These are phyloP conservation scores for Lichenostomus cassidix DNA, from an alignment of 2,113 vertebrate species.

Conservation along the genomic window DNA sequence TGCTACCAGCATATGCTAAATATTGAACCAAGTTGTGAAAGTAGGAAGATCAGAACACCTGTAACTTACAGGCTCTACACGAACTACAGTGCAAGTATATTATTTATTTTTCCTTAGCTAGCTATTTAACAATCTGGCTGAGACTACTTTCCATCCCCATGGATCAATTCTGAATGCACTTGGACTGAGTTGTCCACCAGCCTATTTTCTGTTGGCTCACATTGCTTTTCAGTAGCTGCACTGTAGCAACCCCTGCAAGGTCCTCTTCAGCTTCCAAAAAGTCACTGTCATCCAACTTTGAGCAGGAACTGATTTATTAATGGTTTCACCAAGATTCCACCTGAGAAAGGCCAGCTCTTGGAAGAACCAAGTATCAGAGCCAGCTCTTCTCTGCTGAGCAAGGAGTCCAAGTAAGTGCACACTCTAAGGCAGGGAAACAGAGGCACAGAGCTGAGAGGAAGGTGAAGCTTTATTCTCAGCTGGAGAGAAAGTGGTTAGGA, in stretches of 20 bases:
- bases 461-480: neutral
- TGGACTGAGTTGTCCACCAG: neutral
- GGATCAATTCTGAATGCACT: neutral
- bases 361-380: neutral
- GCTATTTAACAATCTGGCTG: neutral
- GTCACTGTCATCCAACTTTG: neutral
- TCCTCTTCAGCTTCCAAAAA: neutral
- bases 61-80: neutral
- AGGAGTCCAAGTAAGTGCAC: neutral
- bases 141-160: neutral
- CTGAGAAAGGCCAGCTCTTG: neutral
- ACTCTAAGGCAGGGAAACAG: neutral
- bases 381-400: neutral
- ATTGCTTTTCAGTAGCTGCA: neutral
- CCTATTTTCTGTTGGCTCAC: neutral
- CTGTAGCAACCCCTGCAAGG: neutral
- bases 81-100: neutral
- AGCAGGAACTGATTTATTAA: neutral
- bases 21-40: conserved; percentile 35
- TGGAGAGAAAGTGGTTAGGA: neutral
- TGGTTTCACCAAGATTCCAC: neutral
- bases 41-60: conserved; percentile 16
- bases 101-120: neutral
- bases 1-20: conserved; percentile 33
- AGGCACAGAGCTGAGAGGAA: neutral